A percentile compares a stretch with the other conserved stretches of the same genome.
Conservation (phyloP, 2,113 vertebrate species). For the Colius striatus region DNA sequence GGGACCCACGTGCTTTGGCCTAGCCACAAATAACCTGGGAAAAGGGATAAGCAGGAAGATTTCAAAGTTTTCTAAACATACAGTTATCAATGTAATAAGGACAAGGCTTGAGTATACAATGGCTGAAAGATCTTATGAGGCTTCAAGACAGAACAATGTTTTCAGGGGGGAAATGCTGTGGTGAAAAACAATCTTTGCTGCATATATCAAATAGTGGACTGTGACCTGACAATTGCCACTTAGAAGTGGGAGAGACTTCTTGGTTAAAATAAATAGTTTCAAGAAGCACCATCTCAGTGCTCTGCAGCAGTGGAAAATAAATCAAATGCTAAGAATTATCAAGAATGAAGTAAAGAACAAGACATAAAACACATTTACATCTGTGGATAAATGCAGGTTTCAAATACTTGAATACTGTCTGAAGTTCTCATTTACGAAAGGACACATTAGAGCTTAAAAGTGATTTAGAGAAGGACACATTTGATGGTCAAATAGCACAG, state of each 20-base stretch:
- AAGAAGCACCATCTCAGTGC: background rate
- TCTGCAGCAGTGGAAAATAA: background rate
- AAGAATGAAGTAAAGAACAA: background rate
- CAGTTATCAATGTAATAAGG: background rate
- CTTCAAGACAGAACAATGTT: background rate
- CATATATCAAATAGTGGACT: background rate
- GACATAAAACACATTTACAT: background rate
- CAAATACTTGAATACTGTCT: background rate
- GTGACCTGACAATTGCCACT: slow-evolving; percentile 7
- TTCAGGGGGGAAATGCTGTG: background rate
- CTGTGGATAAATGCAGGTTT: background rate
- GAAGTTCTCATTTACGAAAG: background rate
- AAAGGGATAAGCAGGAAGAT: background rate
- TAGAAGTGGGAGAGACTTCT: background rate
- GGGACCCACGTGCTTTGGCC: background rate
- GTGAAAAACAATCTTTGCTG: slow-evolving; percentile 15
- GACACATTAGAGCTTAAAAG: background rate
- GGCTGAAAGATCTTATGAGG: background rate
- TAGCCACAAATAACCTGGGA: background rate
- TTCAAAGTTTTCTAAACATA: background rate
- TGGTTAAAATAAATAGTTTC: slow-evolving; percentile 23
- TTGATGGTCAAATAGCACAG: background rate
- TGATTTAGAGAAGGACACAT: background rate
- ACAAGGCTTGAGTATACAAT: background rate
- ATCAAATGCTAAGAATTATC: background rate